Evolutionary conservation across 2,113 vertebrate genomes (phyloP), one percentile per base, ranked within the genome.

Genomic region (Ochotona curzoniae): DNA sequence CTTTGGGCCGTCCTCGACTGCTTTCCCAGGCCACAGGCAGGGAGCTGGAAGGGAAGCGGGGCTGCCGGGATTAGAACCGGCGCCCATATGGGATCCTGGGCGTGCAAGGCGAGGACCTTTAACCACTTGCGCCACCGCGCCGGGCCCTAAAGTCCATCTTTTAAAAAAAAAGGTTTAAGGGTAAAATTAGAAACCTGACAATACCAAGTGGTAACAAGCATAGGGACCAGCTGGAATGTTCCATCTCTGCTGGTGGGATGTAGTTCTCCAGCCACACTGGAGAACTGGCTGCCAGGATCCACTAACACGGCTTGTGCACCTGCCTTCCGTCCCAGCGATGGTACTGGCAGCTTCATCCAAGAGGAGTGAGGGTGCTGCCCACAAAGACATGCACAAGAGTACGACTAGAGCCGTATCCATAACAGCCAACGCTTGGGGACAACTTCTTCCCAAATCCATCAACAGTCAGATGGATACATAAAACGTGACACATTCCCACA

Each of bases 231-330:
- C 13, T 38, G 14, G 60, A 54, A 83, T 44, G 3, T 69, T 47
- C 28, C 4, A 9, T 5, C 1, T 0, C 4, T 6, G 13, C 23
- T 8, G 1, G 6, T 30, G 28, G 63, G 49, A 47, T 18, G 32
- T n/a, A 28, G 60, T 4, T 7, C 23, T 30, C 0, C 30, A 21
- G 7, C 10, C 28, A 9, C 30, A 14, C 0, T 0, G 30, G 78
- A 49, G 78, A 61, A 47, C 51, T 49, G 76, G 44, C 25, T n/a
- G 8, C 32, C 28, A 3, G 35, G 13, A 1, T 49, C 13, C 38
- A 4, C 51, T 25, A 26, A 70, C 44, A 26, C 47, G 32, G 13
- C 32, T 9, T 0, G 17, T 1, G 1, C 1, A 4, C 11, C 57
- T 18, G 17, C 84, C 14, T 32, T 25, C 1, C 1, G 9, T 38